Conservation (phyloP, 2,888 invertebrate genomes). For the Trilocha varians region DNA sequence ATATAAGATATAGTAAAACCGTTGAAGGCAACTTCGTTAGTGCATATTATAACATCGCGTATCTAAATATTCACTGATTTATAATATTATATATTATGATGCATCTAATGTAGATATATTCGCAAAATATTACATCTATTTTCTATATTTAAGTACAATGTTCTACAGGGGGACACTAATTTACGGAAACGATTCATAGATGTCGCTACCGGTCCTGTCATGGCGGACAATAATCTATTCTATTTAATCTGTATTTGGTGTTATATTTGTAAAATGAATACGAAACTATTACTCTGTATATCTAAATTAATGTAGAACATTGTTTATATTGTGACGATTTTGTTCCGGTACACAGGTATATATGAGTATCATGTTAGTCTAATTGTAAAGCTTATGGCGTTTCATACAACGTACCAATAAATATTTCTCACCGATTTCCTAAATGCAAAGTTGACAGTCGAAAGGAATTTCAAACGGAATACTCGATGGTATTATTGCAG, state of each 20-base stretch:
- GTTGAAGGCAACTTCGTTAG: conserved; percentile 44
- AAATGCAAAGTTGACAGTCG: conserved; percentile 63
- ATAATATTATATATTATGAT: conserved; percentile 45
- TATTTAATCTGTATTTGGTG: neutral
- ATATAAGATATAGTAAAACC: conserved; percentile 22
- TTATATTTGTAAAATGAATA: neutral
- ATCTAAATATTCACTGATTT: conserved; percentile 36
- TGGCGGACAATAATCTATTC: neutral
- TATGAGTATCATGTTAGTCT: conserved; percentile 58
- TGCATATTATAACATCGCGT: conserved; percentile 41
- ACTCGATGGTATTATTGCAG: conserved; percentile 34
- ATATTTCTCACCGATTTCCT: conserved; percentile 41
- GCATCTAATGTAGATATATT: conserved; percentile 63
- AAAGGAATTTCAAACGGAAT: conserved; percentile 13
- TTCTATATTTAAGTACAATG: conserved; percentile 31
- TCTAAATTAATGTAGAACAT: conserved; percentile 36
- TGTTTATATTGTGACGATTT: conserved; percentile 49
- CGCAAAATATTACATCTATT: conserved; percentile 66
- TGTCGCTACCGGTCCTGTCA: neutral
- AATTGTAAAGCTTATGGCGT: conserved; percentile 57
- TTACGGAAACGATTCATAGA: conserved; percentile 1
- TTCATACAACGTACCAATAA: conserved; percentile 26
- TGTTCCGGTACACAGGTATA: conserved; percentile 46
- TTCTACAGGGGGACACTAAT: conserved; percentile 38
- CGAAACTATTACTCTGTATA: neutral